Conservation (phyloP, 35 echinoderm and acorn worm species). For the Eucidaris tribuloides region DNA sequence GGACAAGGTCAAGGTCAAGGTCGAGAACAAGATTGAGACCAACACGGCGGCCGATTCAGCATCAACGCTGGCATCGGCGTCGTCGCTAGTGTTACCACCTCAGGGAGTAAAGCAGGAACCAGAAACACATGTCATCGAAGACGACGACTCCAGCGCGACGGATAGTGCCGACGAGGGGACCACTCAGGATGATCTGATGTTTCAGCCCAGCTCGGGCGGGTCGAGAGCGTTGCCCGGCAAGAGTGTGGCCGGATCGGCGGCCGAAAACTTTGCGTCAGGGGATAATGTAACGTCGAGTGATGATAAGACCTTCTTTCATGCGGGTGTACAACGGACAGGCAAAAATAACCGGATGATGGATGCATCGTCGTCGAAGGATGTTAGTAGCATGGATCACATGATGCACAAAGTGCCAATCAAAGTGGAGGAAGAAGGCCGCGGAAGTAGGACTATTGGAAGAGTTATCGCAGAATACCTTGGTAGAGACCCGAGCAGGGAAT, state of each 20-base stretch:
- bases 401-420: background rate
- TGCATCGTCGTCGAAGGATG: conserved; percentile 3
- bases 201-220: conserved; percentile 17
- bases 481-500: background rate
- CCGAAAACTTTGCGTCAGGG: background rate
- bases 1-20: conserved; percentile 1
- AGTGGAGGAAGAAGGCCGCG: background rate
- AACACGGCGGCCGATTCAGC: background rate
- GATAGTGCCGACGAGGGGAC: conserved; percentile 89
- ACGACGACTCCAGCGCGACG: conserved; percentile 94
- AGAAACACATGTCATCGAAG: conserved; percentile 47
- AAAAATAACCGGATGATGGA: conserved; percentile 6
- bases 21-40: background rate
- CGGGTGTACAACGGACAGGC: background rate
- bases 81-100: background rate
- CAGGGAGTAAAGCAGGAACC: conserved; percentile 28
- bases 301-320: conserved; percentile 30
- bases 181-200: conserved; percentile 56
- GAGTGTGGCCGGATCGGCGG: background rate
- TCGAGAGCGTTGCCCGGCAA: background rate
- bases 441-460: conserved; percentile 11
- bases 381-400: background rate
- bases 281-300: conserved; percentile 85
- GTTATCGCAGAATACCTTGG: conserved; percentile 28
- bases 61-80: background rate